Evolutionary conservation across 2,113 vertebrate genomes (phyloP), one percentile per base, ranked within the genome.

Genomic region (Diphyllodes magnificus): DNA sequence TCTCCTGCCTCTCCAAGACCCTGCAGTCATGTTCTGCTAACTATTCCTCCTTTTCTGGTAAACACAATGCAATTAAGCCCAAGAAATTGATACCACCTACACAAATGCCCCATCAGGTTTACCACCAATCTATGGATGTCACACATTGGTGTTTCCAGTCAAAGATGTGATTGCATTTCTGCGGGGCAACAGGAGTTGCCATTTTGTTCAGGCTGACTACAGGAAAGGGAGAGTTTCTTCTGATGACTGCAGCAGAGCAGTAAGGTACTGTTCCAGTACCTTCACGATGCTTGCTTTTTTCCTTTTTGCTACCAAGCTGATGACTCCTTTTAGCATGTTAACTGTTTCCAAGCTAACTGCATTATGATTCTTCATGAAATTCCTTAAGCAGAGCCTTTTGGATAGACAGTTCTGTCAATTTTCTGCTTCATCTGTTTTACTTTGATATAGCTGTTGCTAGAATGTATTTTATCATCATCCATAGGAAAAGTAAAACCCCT

Each of bases 91-190:
- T 96, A 61, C 23, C 45, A 92, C 42, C 76, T 83, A 61, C 31
- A 88, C 42, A 84, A 95, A 82, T 82, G 35, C 84, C 93, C 82
- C 44, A 11, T 91, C 88, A 81, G 76, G 60, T 82, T 97, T 95
- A 77, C 44, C 14, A 8, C 40, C 28, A 60, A 56, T 47, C 70
- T 88, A 53, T 64, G 18, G 35, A 81, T 90, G 80, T 70, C 54
- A 81, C 28, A 78, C 7, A 14, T 49, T 57, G 71, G 37, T 87
- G 44, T 93, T 86, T 82, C 59, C 72, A 60, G 40, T 91, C 77
- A 77, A 66, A 59, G 50, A 83, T 45, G 42, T 37, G 71, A 66
- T 60, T 89, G 49, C 49, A n/a, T 94, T 95, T 95, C 54, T 50
- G 37, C 69, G 80, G 75, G 56, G 87, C 82, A 90, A 13, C 10